These are phyloP conservation scores for Myrmecobius fasciatus DNA, from an alignment of 2,113 vertebrate species.

Conservation along the genomic window DNA sequence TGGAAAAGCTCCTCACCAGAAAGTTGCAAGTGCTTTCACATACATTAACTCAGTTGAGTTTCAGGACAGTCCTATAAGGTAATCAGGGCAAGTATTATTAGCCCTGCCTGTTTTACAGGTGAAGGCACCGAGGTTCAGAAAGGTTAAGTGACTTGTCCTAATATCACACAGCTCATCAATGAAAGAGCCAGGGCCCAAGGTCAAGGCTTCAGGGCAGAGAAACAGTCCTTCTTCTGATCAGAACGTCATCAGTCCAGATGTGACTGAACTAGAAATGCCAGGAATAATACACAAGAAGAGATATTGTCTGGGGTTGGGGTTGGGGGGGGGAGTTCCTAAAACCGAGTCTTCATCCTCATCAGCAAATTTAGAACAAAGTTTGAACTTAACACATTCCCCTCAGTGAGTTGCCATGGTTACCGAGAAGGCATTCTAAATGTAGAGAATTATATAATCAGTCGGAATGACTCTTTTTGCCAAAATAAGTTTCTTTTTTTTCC, in stretches of 20 bases:
- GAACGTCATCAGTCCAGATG: constrained; percentile 10
- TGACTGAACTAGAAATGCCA: constrained; percentile 56
- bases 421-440: constrained; percentile 86
- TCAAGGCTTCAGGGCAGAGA: background rate
- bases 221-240: background rate
- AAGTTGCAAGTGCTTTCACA: background rate
- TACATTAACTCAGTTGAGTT: background rate
- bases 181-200: background rate
- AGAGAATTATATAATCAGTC: constrained; percentile 85
- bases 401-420: constrained; percentile 85
- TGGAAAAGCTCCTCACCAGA: background rate
- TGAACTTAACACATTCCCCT: constrained; percentile 76
- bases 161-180: background rate
- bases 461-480: constrained; percentile 82
- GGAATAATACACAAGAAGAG: constrained; percentile 65
- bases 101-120: background rate
- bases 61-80: background rate
- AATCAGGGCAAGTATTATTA: background rate
- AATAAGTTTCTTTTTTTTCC: constrained; percentile 71
- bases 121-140: background rate
- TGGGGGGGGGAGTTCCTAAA: constrained; percentile 68
- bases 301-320: constrained; percentile 68
- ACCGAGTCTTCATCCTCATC: constrained; percentile 82
- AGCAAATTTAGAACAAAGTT: constrained; percentile 86
- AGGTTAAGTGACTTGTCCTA: background rate